phyloP scores from a whole-genome alignment of 37 sponge, comb jelly and placozoan genomes.

The Haliclona indistincta region DNA sequence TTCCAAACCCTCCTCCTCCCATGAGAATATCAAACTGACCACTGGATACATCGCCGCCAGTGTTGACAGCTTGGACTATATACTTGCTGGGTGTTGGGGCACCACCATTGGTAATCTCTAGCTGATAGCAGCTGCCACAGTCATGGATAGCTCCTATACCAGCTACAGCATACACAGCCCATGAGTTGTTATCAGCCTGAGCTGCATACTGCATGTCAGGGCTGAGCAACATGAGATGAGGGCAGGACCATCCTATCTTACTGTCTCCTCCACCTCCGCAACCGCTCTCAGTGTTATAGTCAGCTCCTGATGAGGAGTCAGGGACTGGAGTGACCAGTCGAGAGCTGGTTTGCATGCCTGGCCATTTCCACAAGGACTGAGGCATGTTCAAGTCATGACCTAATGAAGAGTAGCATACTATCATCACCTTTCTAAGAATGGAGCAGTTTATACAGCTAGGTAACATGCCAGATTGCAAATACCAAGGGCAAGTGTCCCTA shows the following conservation, averaged over 20 bases:
- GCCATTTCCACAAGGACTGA: conserved; percentile 34
- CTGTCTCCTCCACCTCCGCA: conserved; percentile 32
- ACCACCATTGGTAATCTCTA: conserved; percentile 19
- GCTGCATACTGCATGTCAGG: conserved; percentile 37
- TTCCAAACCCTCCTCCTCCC: conserved; percentile 33
- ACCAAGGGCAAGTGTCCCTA: no score
- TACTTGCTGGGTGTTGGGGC: conserved; percentile 6
- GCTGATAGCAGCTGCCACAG: conserved; percentile 25
- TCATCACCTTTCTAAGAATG: no score
- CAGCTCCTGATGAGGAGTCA: conserved; percentile 1
- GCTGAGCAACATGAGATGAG: conserved; percentile 31
- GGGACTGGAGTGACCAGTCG: background rate
- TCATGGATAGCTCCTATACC: conserved; percentile 18
- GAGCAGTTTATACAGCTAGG: no score
- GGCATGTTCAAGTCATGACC: no score
- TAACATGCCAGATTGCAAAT: no score
- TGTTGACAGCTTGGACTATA: conserved; percentile 35
- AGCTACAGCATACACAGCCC: conserved; percentile 36
- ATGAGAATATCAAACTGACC: conserved; percentile 35
- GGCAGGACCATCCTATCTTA: conserved; percentile 13
- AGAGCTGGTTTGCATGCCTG: background rate
- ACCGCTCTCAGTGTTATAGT: conserved; percentile 23
- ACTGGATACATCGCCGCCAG: conserved; percentile 16
- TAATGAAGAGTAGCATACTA: no score
- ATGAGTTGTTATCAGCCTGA: background rate